Evolutionary conservation across 1,140 invertebrate genomes (phyloP), one percentile per base, ranked within the genome.

Genomic region (Nylanderia fulva): DNA sequence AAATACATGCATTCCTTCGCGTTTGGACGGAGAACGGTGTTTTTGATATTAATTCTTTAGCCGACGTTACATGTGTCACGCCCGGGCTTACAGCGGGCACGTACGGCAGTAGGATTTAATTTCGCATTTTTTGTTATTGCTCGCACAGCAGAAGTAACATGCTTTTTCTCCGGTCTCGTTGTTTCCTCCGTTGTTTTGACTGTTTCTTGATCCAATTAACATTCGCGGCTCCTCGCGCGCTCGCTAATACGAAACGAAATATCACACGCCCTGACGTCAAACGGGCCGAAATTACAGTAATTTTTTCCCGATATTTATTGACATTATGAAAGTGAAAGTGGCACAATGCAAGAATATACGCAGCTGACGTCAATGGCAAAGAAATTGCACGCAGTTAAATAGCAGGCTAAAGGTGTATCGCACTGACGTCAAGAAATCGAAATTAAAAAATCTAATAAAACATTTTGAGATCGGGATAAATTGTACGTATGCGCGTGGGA

Each of bases 11-110:
- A 54, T 79, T 79, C 63, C 54, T 68, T 39, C 76, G 61, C 76
- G 33, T 68, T 79, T 68, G 45, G 74, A 64, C 86, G 76, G 66
- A 87, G 56, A 45, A 45, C 68, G 36, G 72, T 69, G 79, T 86
- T 88, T 87, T 87, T 82, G 85, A 88, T 88, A 87, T 87, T 87
- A 88, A 87, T 87, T 88, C 84, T 87, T 87, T 87, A 82, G 72
- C 58, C 36, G 69, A n/a, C 36, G 69, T n/a, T 42, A 64, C 86
- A 72, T 71, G 66, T 85, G 86, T 87, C 86, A 80, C 45, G 45
- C 45, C 54, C 64, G 58, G 72, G 52, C 79, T 77, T 72, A 72
- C 80, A 61, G 74, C 61, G 52, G 52, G 77, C 61, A 61, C 76
- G 61, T 68, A 33, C 76, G 33, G 9, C 33, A 33, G 76, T 79